Conservation (phyloP, 1,140 invertebrate species). For the Philaenus spumarius region DNA sequence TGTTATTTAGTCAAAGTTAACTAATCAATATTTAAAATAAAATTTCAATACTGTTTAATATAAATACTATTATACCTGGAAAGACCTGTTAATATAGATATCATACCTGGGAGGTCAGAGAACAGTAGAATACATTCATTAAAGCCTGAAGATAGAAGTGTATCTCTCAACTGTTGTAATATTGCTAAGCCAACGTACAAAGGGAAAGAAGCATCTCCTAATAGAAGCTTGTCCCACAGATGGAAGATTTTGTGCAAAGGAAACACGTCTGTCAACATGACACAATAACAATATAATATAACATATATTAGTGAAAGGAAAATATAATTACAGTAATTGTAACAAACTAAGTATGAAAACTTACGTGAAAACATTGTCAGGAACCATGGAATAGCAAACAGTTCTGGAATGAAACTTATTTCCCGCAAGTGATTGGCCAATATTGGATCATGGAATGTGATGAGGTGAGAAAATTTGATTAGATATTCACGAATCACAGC, state of each 20-base stretch:
- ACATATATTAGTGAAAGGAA: neutral
- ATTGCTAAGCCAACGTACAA: constrained; percentile 93
- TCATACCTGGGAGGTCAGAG: constrained; percentile 82
- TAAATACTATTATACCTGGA: too few relatives aligned
- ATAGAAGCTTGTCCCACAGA: constrained; percentile 92
- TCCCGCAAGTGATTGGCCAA: constrained; percentile 85
- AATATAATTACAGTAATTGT: neutral
- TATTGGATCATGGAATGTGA: constrained; percentile 91
- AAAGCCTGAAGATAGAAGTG: constrained; percentile 82
- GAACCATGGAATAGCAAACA: constrained; percentile 99
- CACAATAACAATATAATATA: constrained; percentile 5
- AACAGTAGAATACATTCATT: constrained; percentile 97
- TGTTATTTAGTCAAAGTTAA: too few relatives aligned
- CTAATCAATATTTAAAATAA: too few relatives aligned
- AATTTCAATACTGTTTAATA: too few relatives aligned
- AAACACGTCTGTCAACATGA: constrained; percentile 77
- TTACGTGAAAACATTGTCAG: constrained; percentile 99
- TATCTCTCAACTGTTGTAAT: constrained; percentile 77
- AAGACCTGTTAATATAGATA: neutral
- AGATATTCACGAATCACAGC: constrained; percentile 96
- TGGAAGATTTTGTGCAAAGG: constrained; percentile 97
- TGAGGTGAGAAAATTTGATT: constrained; percentile 92
- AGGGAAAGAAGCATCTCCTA: constrained; percentile 91
- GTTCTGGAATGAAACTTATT: constrained; percentile 94
- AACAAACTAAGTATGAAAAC: constrained; percentile 38